Evolutionary conservation across 2,888 invertebrate species (phyloP).

Genomic region (Polylopha cassiicola): DNA sequence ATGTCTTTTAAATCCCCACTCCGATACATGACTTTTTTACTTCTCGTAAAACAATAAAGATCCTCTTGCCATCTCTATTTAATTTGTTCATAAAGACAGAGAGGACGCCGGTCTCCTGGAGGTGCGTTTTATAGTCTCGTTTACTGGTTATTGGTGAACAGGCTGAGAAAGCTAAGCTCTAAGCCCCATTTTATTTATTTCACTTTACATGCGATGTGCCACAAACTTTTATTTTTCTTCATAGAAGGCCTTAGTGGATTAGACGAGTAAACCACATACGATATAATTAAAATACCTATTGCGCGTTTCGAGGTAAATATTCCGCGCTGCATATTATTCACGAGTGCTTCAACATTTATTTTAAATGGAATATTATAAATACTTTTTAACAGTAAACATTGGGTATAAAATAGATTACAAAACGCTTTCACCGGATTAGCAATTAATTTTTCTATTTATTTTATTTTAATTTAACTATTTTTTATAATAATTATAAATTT

Average conservation of each 20-base stretch:
- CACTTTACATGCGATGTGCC: constrained; percentile 26
- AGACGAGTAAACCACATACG: constrained; percentile 13
- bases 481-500: no score
- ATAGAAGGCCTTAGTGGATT: constrained; percentile 13
- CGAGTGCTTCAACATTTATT: no score
- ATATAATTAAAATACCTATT: constrained; percentile 21
- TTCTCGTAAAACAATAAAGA: no score
- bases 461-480: no score
- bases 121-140: background rate
- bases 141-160: constrained; percentile 4
- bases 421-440: no score
- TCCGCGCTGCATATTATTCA: no score
- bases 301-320: no score
- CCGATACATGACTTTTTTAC: no score
- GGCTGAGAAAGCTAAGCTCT: constrained; percentile 24
- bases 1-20: constrained; percentile 28
- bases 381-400: no score
- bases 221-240: constrained; percentile 21
- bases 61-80: constrained; percentile 18
- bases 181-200: constrained; percentile 29
- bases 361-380: no score
- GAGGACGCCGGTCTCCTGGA: background rate
- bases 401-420: no score
- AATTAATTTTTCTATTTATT: no score
- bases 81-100: constrained; percentile 2